Conservation (phyloP, 2,888 invertebrate species). For the Nymphalis c-album region DNA sequence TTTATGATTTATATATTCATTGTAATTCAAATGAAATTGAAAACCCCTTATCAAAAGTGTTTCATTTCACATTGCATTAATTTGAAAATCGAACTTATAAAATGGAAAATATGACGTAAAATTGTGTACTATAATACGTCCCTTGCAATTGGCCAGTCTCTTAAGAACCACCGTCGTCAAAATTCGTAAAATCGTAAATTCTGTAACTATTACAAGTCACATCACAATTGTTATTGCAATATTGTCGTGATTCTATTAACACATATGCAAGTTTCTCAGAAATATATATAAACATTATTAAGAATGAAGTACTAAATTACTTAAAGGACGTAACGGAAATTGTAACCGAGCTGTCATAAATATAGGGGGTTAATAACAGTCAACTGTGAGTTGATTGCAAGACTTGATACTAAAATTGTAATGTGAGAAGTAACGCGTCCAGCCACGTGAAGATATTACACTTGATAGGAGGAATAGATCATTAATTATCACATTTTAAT, state of each 20-base stretch:
- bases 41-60: too few relatives aligned
- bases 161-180: too few relatives aligned
- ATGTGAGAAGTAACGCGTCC: conserved; percentile 25
- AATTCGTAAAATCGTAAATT: too few relatives aligned
- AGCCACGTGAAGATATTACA: conserved; percentile 11
- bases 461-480: conserved; percentile 13
- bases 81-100: too few relatives aligned
- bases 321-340: conserved; percentile 38
- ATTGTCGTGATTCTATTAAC: conserved; percentile 19
- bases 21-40: too few relatives aligned
- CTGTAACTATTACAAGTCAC: background rate
- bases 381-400: conserved; percentile 42
- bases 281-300: conserved; percentile 27
- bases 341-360: conserved; percentile 37
- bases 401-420: conserved; percentile 22
- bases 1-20: too few relatives aligned
- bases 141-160: too few relatives aligned
- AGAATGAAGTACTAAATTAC: conserved; percentile 44
- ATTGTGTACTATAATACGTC: too few relatives aligned
- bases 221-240: conserved; percentile 10
- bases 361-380: conserved; percentile 46
- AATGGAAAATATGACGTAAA: too few relatives aligned
- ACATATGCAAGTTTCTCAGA: conserved; percentile 19
- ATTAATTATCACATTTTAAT: conserved; percentile 23
- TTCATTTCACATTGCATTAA: too few relatives aligned